Percentiles rank a stretch among this genome's conserved stretches.
phyloP scores from a whole-genome alignment of 2,797 vertebrate species.

The Tokudaia tokunoshimensis region DNA sequence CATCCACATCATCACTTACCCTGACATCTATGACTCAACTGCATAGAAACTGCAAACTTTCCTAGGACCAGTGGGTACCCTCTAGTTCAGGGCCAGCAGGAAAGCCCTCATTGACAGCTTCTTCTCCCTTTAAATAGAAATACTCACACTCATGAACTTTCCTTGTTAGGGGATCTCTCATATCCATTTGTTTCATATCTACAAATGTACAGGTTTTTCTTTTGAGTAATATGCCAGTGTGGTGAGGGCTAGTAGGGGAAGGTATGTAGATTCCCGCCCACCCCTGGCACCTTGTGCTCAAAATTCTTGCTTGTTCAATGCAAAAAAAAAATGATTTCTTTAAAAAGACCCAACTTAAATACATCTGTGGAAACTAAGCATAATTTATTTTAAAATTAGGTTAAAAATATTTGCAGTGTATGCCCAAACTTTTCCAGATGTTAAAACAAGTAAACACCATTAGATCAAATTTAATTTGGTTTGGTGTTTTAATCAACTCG shows the following conservation, averaged over 20 bases:
- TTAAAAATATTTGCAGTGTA: slow-evolving; percentile 79
- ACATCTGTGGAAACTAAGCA: slow-evolving; percentile 81
- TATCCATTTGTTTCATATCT: neutral
- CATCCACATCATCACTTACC: neutral
- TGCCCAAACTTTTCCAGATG: slow-evolving; percentile 85
- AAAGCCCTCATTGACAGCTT: fast-evolving
- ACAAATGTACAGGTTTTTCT: neutral
- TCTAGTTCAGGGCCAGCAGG: neutral
- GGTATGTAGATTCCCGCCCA: slow-evolving; percentile 66
- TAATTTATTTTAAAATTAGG: slow-evolving; percentile 81
- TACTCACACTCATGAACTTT: neutral
- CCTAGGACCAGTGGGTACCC: neutral
- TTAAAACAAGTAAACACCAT: slow-evolving; percentile 84
- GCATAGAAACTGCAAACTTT: too few species aligned
- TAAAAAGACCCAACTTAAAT: slow-evolving; percentile 68
- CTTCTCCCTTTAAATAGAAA: neutral
- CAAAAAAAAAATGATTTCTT: slow-evolving; percentile 68
- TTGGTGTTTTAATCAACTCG: slow-evolving; percentile 80
- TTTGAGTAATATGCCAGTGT: neutral
- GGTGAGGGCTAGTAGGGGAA: neutral
- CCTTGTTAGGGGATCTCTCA: neutral
- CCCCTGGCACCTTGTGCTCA: slow-evolving; percentile 58
- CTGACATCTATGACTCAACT: neutral
- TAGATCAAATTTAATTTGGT: slow-evolving; percentile 81
- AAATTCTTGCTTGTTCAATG: slow-evolving; percentile 72